Percentiles rank a stretch among this genome's conserved stretches.
These are phyloP conservation scores for Thalassophryne amazonica DNA, from an alignment of 2,797 vertebrate genomes.

Conservation along the genomic window DNA sequence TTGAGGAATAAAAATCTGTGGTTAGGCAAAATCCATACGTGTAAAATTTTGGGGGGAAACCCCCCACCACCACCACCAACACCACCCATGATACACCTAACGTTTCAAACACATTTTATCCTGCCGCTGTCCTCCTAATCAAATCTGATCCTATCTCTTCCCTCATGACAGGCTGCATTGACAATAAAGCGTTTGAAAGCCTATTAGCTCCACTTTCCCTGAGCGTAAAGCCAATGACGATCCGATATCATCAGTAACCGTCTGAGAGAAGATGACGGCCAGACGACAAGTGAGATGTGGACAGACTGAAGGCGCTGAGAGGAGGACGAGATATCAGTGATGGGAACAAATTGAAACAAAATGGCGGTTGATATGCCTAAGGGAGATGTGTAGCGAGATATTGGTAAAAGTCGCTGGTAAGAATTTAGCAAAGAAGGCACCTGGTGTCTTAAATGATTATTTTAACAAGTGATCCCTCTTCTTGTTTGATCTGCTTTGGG, in stretches of 20 bases:
- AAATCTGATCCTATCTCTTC: constrained; percentile 65
- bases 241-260: constrained; percentile 60
- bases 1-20: too few relatives aligned
- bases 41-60: too few relatives aligned
- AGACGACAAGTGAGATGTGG: constrained; percentile 59
- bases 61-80: too few relatives aligned
- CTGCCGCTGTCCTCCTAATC: constrained; percentile 35
- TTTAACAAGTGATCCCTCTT: not conserved
- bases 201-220: constrained; percentile 58
- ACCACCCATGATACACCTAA: too few relatives aligned
- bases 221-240: constrained; percentile 38
- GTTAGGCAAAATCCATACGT: too few relatives aligned
- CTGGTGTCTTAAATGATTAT: constrained; percentile 6
- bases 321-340: constrained; percentile 44
- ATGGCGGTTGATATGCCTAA: constrained; percentile 34
- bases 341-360: constrained; percentile 69
- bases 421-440: constrained; percentile 14
- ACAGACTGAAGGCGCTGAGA: constrained; percentile 44
- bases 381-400: constrained; percentile 39
- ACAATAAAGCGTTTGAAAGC: constrained; percentile 63
- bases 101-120: constrained; percentile 49
- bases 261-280: constrained; percentile 59
- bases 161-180: constrained; percentile 56
- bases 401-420: constrained; percentile 12
- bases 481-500: not conserved